Evolutionary conservation across 2,888 invertebrate genomes (phyloP), one percentile per base, ranked within the genome.

Genomic region (Allophyes oxyacanthae): DNA sequence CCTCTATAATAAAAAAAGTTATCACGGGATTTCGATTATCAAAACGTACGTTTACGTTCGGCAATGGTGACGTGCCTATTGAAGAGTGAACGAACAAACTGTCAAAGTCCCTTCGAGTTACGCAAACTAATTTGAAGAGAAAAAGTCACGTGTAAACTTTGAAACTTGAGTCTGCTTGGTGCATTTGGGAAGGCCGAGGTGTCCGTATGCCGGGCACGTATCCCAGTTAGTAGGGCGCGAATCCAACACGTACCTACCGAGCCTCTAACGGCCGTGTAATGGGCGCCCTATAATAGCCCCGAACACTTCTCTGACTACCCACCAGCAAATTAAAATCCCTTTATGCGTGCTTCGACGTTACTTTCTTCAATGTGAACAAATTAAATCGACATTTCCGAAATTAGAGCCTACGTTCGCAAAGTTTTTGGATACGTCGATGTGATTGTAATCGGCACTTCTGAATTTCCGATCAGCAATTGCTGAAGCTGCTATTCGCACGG

Each of bases 281-380:
- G 87, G 88, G 85, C 77, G 79, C 82, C 83, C 84, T 83, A 82
- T 89, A 89, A 89, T 87, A 84, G 85, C 86, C 74, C 68, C 75
- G 79, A 88, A 86, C 87, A 86, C 85, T 84, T 81, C 71, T 59
- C 78, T 72, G 84, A 82, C 84, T 87, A 82, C 80, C 76, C 81
- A 81, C 80, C 83, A 86, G 84, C 86, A 90, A 92, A 92, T 92
- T 91, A 92, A 91, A 92, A 92, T 90, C 85, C 85, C 71, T 77
- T 72, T 61, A 71, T 69, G 74, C 65, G 69, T 70, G 74, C 73
- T 72, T 71, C 55, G 64, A 51, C 64, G 49, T 59, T 63, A 68
- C 73, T 73, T 78, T 70, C 66, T 69, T 57, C 69, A 68, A 69
- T 57, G 58, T 58, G 77, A 70, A 64, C 69, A 77, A 82, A 82